Evolutionary conservation across 2,797 vertebrate species (phyloP).

Genomic region (Taenioides sp.): DNA sequence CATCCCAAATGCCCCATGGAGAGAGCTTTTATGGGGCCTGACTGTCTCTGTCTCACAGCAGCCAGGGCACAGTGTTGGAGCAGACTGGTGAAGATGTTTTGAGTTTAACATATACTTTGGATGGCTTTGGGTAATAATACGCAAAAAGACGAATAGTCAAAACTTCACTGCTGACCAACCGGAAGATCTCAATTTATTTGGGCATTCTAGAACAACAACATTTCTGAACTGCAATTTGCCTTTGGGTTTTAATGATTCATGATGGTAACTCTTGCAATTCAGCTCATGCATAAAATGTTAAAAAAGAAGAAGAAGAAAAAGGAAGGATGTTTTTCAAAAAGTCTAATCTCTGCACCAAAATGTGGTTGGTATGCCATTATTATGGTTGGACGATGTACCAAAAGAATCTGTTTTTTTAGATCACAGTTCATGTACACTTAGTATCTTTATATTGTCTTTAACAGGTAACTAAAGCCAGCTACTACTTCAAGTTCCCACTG

Average conservation of each 20-base stretch:
- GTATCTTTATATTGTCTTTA: too few species aligned
- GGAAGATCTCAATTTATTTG: too few species aligned
- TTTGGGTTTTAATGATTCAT: background rate
- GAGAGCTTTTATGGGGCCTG: constrained; percentile 60
- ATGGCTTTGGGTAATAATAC: background rate
- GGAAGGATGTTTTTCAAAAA: too few species aligned
- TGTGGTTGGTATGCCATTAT: too few species aligned
- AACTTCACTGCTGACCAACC: too few species aligned
- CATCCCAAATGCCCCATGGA: constrained; percentile 55
- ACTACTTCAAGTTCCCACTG: too few species aligned
- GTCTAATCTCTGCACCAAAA: too few species aligned
- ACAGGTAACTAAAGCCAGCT: too few species aligned
- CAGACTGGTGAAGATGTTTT: constrained; percentile 8
- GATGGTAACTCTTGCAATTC: background rate
- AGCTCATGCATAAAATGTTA: background rate
- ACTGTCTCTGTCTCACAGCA: constrained; percentile 28
- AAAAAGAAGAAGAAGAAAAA: background rate
- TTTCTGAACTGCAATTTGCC: background rate
- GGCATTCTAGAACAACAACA: background rate
- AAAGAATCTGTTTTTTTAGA: too few species aligned
- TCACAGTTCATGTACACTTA: too few species aligned
- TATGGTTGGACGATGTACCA: too few species aligned
- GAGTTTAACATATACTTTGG: background rate
- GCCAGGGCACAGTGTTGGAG: constrained; percentile 39
- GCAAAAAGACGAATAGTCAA: background rate